Base-by-base conservation (phyloP, 2,797 vertebrate species). In the Synanceia verrucosa region DNA sequence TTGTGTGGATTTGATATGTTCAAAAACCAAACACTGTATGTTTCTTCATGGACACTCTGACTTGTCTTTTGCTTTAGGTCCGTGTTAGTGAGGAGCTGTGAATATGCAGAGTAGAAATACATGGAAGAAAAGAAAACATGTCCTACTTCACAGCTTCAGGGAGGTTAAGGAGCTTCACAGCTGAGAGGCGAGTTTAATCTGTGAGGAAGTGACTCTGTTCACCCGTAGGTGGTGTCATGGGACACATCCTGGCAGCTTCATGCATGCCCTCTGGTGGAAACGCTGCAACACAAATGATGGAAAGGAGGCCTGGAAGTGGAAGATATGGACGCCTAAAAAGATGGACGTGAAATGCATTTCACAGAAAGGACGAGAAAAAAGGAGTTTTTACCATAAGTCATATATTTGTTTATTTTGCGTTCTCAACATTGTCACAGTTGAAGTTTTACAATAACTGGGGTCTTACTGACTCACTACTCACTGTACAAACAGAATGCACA, bases 341-440 rank as follows among this genome's bases (percentile, higher is more conserved):
- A 56, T 63, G 8, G 7, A 65, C 65, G 50, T 57, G 9, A 73
- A 79, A 65, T 65, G 48, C 50, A 67, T 47, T 26, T 37, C 5
- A 26, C 3, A 39, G 14, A 26, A 10, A 4, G 19, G 19, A 41
- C n/a, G 19, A 11, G 5, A 57, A 43, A 33, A 21, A 51, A 41
- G 39, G n/a, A n/a, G n/a, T n/a, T 41, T 41, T 8, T 92, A 91
- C 87, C 89, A 89, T 93, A 92, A 92, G 90, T 95, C 95, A 96
- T 95, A 92, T 96, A 96, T 94, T 92, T 85, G 95, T 96, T 97
- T 96, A 97, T 97, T 98, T 95, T 94, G 94, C 93, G 92, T 96
- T 97, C 92, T 95, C 93, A 95, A 97, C 96, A 96, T 94, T 93
- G 94, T 96, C 96, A 98, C 96, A 97, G 96, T 96, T 96, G 95